Conservation (phyloP, 2,888 invertebrate species). For the Drosophila demipolita region DNA sequence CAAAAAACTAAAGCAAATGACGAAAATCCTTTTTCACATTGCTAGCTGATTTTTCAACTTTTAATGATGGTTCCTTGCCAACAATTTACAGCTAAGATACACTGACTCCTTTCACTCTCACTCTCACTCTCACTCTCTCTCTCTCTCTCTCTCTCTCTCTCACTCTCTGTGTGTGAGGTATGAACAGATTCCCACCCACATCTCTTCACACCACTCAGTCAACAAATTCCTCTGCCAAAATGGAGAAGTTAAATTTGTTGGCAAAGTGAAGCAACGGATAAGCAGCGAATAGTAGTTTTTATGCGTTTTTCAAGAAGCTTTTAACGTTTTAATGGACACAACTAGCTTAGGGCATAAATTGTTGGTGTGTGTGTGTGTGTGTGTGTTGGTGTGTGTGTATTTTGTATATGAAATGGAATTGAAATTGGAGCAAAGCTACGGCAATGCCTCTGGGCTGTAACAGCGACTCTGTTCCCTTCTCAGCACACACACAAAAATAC, state of each 20-base stretch:
- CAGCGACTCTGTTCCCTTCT: background rate
- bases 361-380: background rate
- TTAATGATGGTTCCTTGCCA: constrained; percentile 67
- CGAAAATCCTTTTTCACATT: constrained; percentile 56
- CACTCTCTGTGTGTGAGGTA: background rate
- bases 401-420: constrained; percentile 15
- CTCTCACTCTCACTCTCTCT: too few species aligned
- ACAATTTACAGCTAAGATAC: constrained; percentile 40
- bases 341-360: constrained; percentile 30
- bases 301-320: constrained; percentile 79
- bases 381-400: background rate
- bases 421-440: constrained; percentile 7
- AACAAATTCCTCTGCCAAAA: background rate
- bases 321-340: constrained; percentile 77
- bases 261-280: constrained; percentile 2
- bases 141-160: background rate
- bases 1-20: constrained; percentile 1
- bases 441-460: constrained; percentile 16
- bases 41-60: constrained; percentile 71
- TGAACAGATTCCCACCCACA: background rate
- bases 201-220: background rate
- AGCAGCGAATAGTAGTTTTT: constrained; percentile 67
- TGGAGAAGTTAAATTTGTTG: constrained; percentile 10
- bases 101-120: too few species aligned
- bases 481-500: background rate